Conservation (phyloP, 1,140 invertebrate species). For the Aplysia californica region DNA sequence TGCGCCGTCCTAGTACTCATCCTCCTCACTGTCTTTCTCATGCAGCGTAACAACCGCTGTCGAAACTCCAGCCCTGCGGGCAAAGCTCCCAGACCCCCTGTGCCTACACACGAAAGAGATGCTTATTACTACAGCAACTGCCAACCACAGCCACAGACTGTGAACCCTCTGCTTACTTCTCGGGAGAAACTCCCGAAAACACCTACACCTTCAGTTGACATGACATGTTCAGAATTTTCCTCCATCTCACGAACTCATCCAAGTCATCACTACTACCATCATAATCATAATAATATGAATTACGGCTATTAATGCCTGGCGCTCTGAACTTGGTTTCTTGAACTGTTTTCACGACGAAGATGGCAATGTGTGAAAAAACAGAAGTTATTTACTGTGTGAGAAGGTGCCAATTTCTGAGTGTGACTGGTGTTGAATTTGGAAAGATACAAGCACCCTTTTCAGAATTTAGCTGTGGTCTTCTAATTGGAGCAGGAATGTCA, state of each 20-base stretch:
- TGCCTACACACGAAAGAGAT: slow-evolving; percentile 56
- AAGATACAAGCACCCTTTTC: too few relatives aligned
- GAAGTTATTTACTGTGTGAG: too few relatives aligned
- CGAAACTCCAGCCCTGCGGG: background rate
- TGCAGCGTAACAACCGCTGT: slow-evolving; percentile 43
- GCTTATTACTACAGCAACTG: slow-evolving; percentile 35
- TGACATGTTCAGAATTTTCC: slow-evolving; percentile 59
- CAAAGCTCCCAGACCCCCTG: slow-evolving; percentile 43
- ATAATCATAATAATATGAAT: slow-evolving; percentile 11
- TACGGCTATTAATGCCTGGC: slow-evolving; percentile 28
- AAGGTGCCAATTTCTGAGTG: too few relatives aligned
- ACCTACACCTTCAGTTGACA: slow-evolving; percentile 50
- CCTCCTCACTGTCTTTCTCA: slow-evolving; percentile 44
- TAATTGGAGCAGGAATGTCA: too few relatives aligned
- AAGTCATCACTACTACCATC: slow-evolving; percentile 17
- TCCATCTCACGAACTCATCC: slow-evolving; percentile 55
- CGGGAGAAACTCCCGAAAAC: slow-evolving; percentile 43
- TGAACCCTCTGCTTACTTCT: slow-evolving; percentile 33
- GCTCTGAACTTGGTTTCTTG: too few relatives aligned
- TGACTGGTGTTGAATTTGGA: too few relatives aligned
- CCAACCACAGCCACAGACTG: slow-evolving; percentile 36
- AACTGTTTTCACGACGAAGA: too few relatives aligned
- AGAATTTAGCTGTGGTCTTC: too few relatives aligned
- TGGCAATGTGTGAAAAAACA: too few relatives aligned
- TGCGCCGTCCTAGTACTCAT: slow-evolving; percentile 46